Evolutionary conservation across 2,113 vertebrate species (phyloP), one percentile per base, ranked within the genome.

Genomic region (Heterotis niloticus): DNA sequence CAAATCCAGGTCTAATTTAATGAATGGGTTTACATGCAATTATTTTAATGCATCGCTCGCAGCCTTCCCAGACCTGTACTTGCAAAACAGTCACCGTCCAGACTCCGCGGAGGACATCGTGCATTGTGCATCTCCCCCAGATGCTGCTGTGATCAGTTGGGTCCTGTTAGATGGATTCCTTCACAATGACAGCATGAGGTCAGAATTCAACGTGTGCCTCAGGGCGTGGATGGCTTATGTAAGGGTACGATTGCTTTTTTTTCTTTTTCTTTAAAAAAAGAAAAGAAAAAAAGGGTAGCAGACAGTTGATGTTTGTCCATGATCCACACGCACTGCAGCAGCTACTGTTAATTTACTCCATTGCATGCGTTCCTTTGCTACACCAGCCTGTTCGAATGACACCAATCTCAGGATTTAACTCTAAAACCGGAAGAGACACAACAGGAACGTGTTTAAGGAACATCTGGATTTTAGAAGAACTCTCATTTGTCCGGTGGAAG

Each of bases 331-430:
- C 5, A 57, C 24, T n/a, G 24, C 16, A 13, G 24, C 44, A 10
- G 87, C 89, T 89, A 85, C 81, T 79, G 83, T 78, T 85, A n/a
- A 84, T 81, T 88, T 78, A 86, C 88, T 88, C 88, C 81, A 87
- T 88, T 83, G 81, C 65, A 83, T 10, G 81, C 86, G 86, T 84
- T 84, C 81, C 78, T 56, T 81, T 23, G 84, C 84, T 85, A 88
- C 84, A 80, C 65, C 74, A 76, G 78, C 81, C 76, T 81, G 81
- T 81, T 85, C 20, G 83, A 75, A 88, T 76, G 82, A 80, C 75
- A 24, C 64, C 83, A 77, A 5, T n/a, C 17, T 26, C 84, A 71
- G 14, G 83, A 88, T 89, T 86, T 84, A 82, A 81, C 57, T 62
- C 76, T 0, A 18, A 82, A 86, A 84, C 81, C 85, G 83, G 83